Conservation (phyloP, 2,113 vertebrate species). For the Gopherus evgoodei region DNA sequence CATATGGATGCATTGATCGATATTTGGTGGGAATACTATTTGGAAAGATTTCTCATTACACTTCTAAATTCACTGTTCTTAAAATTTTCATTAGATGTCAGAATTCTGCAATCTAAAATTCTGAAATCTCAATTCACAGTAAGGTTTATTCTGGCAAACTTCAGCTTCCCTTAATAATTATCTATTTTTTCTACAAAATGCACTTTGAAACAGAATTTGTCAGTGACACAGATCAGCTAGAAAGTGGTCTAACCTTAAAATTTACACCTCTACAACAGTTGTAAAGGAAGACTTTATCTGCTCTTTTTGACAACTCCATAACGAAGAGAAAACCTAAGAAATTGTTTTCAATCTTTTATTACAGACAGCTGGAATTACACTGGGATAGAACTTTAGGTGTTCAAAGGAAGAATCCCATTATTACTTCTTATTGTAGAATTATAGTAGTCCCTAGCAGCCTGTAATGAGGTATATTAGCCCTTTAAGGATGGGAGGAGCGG, state of each 20-base stretch:
- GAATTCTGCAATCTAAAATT: not conserved
- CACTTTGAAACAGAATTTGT: conserved; percentile 4
- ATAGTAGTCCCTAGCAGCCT: not conserved
- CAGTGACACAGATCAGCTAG: not conserved
- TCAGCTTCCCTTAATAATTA: no score
- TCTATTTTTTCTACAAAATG: no score
- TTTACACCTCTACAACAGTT: conserved; percentile 36
- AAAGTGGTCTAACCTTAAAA: conserved; percentile 58
- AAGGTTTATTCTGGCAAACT: no score
- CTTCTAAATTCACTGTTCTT: not conserved
- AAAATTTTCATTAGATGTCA: not conserved
- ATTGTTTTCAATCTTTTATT: conserved; percentile 50
- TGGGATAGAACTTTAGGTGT: not conserved
- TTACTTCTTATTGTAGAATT: not conserved
- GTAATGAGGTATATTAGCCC: not conserved
- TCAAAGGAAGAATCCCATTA: not conserved
- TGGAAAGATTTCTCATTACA: not conserved
- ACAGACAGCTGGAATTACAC: not conserved
- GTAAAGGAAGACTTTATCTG: conserved; percentile 34
- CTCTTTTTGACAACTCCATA: conserved; percentile 17
- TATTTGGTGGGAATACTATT: not conserved
- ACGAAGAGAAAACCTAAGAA: conserved; percentile 15
- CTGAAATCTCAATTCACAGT: no score
- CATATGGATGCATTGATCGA: not conserved
- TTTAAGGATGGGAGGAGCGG: not conserved